Evolutionary conservation across 1,140 invertebrate species (phyloP).

Genomic region (Zeugodacus cucurbitae): DNA sequence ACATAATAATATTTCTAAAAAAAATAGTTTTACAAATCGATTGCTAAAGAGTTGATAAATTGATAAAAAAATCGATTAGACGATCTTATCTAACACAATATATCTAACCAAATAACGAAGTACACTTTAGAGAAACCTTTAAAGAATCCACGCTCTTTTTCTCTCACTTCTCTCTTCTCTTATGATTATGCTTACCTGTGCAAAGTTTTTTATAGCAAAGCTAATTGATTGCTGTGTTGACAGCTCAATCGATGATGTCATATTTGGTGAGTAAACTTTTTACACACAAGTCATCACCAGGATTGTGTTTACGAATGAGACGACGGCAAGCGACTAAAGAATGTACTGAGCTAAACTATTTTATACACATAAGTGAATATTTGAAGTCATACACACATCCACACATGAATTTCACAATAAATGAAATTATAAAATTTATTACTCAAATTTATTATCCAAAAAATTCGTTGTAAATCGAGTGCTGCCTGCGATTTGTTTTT

Average conservation of each 20-base stretch:
- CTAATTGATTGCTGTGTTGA: neutral
- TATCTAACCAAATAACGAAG: no score
- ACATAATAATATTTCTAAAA: no score
- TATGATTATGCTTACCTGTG: neutral
- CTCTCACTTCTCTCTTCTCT: no score
- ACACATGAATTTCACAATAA: neutral
- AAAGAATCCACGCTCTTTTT: no score
- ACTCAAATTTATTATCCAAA: no score
- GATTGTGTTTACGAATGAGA: neutral
- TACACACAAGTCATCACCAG: neutral
- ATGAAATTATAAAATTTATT: neutral
- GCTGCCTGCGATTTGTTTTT: no score
- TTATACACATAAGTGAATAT: neutral
- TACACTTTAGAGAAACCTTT: no score
- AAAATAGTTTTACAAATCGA: no score
- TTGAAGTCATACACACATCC: neutral
- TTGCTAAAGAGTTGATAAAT: no score
- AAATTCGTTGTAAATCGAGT: no score
- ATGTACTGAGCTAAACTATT: neutral
- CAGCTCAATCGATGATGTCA: neutral
- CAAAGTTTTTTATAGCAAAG: neutral
- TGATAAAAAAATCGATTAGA: no score
- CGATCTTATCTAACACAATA: no score
- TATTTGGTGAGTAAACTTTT: neutral
- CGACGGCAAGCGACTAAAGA: neutral